phyloP scores from a whole-genome alignment of 2,797 vertebrate species.

The Sitta carolinensis region DNA sequence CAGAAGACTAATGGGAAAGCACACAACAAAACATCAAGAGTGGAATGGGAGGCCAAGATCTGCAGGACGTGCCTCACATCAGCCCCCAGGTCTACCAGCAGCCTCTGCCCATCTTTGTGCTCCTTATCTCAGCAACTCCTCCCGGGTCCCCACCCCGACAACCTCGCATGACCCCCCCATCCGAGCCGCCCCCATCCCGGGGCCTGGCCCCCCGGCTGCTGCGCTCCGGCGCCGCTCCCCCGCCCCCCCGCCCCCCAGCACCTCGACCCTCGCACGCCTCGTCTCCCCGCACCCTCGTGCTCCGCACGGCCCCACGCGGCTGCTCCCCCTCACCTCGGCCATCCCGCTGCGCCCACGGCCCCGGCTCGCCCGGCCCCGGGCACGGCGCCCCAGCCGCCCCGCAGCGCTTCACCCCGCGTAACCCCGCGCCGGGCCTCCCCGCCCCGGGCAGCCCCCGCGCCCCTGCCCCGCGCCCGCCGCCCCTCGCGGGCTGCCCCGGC shows the following conservation, averaged over 20 bases:
- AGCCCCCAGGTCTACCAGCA: background rate
- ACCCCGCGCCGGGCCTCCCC: background rate
- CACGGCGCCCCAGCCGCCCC: background rate
- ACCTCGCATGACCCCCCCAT: background rate
- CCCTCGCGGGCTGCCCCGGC: background rate
- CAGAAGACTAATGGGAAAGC: constrained; percentile 1
- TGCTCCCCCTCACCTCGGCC: background rate
- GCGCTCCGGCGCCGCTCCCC: background rate
- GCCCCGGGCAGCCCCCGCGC: background rate
- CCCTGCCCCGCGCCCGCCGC: background rate
- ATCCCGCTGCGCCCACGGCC: background rate
- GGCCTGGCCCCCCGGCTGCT: background rate
- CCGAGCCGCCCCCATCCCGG: background rate
- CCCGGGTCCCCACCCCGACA: background rate
- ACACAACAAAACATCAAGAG: background rate
- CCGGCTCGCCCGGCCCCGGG: background rate
- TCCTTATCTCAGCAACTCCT: background rate
- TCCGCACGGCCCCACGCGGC: background rate
- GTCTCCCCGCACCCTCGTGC: background rate
- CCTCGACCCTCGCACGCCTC: background rate
- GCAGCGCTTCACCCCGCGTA: background rate
- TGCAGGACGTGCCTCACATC: background rate
- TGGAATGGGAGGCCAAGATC: background rate
- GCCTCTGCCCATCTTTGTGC: constrained; percentile 18
- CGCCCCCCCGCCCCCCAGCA: background rate